Evolutionary conservation across 2,888 invertebrate species (phyloP).

Genomic region (Apantesis nais): DNA sequence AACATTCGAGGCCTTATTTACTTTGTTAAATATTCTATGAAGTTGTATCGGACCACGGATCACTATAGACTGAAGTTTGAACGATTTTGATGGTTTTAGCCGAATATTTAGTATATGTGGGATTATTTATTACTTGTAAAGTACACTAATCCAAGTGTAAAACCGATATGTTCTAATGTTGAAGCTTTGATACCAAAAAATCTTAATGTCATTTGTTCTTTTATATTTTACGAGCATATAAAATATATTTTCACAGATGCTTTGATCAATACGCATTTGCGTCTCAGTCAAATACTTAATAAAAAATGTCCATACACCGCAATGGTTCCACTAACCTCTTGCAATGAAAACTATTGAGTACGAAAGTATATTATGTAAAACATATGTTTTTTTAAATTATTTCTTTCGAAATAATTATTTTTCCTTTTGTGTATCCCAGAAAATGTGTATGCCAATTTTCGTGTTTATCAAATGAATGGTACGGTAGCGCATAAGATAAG

Average conservation of each 20-base stretch:
- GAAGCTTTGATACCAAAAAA: not conserved
- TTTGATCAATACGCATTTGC: not conserved
- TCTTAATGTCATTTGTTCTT: not conserved
- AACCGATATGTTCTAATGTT: not conserved
- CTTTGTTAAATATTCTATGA: constrained; percentile 24
- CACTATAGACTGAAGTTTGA: not conserved
- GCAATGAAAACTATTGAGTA: not conserved
- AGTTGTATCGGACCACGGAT: constrained; percentile 4
- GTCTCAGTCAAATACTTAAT: not conserved
- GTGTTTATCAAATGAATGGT: not conserved
- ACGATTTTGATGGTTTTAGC: not conserved
- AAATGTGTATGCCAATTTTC: not conserved
- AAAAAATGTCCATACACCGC: not conserved
- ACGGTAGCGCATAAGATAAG: not conserved
- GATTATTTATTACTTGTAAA: not conserved
- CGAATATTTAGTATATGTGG: not conserved
- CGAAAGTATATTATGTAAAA: not conserved
- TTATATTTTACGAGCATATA: not conserved
- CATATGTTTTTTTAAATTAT: not conserved
- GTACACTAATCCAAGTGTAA: not conserved
- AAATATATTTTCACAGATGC: no score
- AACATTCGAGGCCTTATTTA: constrained; percentile 41
- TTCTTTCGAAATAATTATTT: not conserved
- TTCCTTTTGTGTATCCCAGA: not conserved
- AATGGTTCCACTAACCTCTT: not conserved